Base-by-base conservation (phyloP, 1,140 invertebrate genomes). In the Zaprionus gabonicus region DNA sequence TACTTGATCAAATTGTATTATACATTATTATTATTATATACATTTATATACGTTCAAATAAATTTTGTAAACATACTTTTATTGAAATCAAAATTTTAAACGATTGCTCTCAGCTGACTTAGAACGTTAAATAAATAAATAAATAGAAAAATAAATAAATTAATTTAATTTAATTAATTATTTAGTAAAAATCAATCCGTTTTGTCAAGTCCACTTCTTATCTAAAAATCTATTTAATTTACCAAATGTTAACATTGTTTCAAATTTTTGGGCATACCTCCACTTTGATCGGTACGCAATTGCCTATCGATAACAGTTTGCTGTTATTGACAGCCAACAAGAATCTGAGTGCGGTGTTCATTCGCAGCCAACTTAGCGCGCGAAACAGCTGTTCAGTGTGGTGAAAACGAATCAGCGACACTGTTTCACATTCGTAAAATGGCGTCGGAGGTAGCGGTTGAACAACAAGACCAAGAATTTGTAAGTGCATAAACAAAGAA, bases 371-470 rank as follows among this genome's bases (percentile, higher is more conserved):
- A 75, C 72, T 64, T 75, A 27, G 59, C 68, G 68, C 44, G 55
- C 68, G 27, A 59, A 76, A 76, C 73, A 76, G 69, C 68, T 76
- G 69, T 71, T 76, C 59, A 46, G 56, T 59, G 68, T 71, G 69
- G 68, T 76, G 69, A 76, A 71, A 71, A 65, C 73, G 60, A 71
- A 60, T 66, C 60, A 69, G 55, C 73, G 55, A 71, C 65, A 76
- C 58, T 76, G 62, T 73, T 76, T 76, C 74, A 76, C 74, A 76
- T 76, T 76, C 74, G 74, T 76, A 76, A 76, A 76, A 76, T 76
- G 74, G 74, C 74, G 74, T 76, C 74, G 74, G 74, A 76, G 69
- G 70, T 72, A 76, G 74, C 74, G 74, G 74, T 76, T 76, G 74
- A 76, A 76, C 74, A 76, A 76, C 74, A 76, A 76, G 74, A 76